These are phyloP conservation scores for Gadopsis bispinosus DNA, from an alignment of 2,797 vertebrate genomes.

Conservation along the genomic window DNA sequence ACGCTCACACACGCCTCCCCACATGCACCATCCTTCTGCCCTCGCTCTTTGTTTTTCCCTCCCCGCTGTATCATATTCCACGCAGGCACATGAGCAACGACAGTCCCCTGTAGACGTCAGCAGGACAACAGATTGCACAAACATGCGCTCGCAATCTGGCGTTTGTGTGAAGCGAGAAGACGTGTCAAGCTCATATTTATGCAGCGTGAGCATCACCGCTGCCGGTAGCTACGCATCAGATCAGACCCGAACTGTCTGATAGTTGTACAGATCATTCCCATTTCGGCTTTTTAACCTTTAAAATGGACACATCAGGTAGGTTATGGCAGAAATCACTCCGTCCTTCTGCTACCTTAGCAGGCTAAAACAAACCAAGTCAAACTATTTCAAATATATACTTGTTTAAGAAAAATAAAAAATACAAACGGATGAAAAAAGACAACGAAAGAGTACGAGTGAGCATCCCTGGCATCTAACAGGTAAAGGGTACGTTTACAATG, in stretches of 20 bases:
- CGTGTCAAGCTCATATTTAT: constrained; percentile 66
- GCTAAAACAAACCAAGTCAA: constrained; percentile 27
- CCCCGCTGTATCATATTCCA: constrained; percentile 68
- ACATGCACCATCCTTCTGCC: constrained; percentile 20
- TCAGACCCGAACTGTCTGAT: constrained; percentile 35
- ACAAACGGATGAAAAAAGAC: neutral
- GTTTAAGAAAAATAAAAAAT: neutral
- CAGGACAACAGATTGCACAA: constrained; percentile 73
- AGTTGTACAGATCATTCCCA: constrained; percentile 20
- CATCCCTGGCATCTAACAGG: constrained; percentile 72
- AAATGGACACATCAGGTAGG: constrained; percentile 29
- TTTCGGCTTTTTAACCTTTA: constrained; percentile 10
- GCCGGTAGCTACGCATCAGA: constrained; percentile 47
- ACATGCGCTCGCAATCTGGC: constrained; percentile 69
- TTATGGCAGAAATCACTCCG: constrained; percentile 28
- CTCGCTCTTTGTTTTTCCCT: constrained; percentile 50
- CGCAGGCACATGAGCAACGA: constrained; percentile 52
- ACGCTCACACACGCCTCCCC: constrained; percentile 27
- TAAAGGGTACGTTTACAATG: constrained; percentile 76
- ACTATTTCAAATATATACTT: constrained; percentile 16
- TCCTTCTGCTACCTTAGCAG: constrained; percentile 27
- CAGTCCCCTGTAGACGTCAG: constrained; percentile 67
- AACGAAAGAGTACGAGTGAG: constrained; percentile 39
- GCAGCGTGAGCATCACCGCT: constrained; percentile 41
- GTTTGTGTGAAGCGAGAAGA: constrained; percentile 53